Evolutionary conservation across 2,797 vertebrate genomes (phyloP).

Genomic region (Tympanoctomys barrerae): DNA sequence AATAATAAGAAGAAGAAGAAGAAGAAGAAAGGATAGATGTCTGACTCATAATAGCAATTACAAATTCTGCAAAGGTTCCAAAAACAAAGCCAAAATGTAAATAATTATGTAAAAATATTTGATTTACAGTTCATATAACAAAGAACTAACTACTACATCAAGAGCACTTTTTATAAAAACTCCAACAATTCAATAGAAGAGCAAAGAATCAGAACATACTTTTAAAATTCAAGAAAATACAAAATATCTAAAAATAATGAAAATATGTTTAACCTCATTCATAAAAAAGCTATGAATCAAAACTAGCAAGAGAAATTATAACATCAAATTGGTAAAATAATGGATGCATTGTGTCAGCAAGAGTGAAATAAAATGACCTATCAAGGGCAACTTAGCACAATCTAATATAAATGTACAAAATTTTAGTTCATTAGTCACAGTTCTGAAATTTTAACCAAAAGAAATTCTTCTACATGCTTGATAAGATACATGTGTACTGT

Average conservation of each 20-base stretch:
- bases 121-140: not conserved
- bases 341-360: not conserved
- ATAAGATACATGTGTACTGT: not conserved
- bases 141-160: constrained; percentile 13
- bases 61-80: not conserved
- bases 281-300: constrained; percentile 1
- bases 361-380: not conserved
- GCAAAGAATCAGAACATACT: not conserved
- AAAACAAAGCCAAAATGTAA: constrained; percentile 52
- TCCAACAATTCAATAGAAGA: not conserved
- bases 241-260: constrained; percentile 48
- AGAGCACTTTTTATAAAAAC: not conserved
- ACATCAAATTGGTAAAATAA: not conserved
- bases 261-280: not conserved
- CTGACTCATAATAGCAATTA: not conserved
- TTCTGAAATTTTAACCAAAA: not conserved
- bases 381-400: not conserved
- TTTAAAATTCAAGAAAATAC: not conserved
- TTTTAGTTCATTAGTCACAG: not conserved
- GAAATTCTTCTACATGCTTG: not conserved
- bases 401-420: not conserved
- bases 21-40: not conserved
- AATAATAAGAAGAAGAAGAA: no score
- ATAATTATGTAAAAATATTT: constrained; percentile 12
- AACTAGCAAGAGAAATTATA: constrained; percentile 32